Percentiles rank a stretch among this genome's conserved stretches.
These are phyloP conservation scores for Mirza zaza DNA, from an alignment of 2,113 vertebrate genomes.

Conservation along the genomic window DNA sequence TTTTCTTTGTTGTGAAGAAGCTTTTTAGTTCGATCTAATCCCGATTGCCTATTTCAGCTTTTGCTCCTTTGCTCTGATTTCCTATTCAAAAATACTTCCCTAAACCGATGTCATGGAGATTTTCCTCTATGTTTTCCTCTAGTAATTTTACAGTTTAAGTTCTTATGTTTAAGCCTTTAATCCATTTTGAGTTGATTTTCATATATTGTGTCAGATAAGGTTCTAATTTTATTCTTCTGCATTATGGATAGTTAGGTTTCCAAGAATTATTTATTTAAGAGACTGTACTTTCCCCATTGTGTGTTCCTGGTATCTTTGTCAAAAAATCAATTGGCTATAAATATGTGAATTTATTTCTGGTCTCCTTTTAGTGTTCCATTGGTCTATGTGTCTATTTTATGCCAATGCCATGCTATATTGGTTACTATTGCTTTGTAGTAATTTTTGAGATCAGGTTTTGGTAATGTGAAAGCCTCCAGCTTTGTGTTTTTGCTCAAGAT, in stretches of 20 bases:
- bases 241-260: not conserved
- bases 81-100: not conserved
- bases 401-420: not conserved
- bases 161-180: not conserved
- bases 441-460: not conserved
- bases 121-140: not conserved
- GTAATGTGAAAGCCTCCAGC: not conserved
- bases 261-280: not conserved
- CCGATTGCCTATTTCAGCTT: not conserved
- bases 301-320: not conserved
- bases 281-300: not conserved
- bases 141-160: not conserved
- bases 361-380: not conserved
- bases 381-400: not conserved
- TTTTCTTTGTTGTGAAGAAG: not conserved
- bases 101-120: not conserved
- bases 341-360: not conserved
- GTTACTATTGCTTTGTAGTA: not conserved
- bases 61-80: not conserved
- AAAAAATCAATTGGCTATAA: not conserved
- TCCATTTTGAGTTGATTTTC: not conserved
- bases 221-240: not conserved
- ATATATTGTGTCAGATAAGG: not conserved
- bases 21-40: not conserved
- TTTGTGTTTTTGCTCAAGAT: not conserved